Conservation (phyloP, 2,113 vertebrate species). For the Crotalus helleri region DNA sequence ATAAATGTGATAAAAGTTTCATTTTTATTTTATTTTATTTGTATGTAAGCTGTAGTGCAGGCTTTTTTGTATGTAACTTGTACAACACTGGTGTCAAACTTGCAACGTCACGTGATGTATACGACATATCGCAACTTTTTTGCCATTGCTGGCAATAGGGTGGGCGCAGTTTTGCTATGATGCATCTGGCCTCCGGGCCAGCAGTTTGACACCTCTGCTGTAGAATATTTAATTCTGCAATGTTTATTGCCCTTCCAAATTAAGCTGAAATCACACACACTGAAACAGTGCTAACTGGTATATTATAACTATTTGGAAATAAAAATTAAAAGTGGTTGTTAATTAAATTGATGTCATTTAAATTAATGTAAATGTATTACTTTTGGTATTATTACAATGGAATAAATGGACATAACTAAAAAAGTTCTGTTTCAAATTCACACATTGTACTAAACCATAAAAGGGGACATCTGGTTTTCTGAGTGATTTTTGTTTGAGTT, state of each 20-base stretch:
- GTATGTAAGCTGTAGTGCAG: neutral
- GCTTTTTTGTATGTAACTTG: neutral
- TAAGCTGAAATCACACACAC: neutral
- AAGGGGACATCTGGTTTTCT: neutral
- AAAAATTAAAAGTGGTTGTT: neutral
- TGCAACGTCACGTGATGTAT: too few species aligned
- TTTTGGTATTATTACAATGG: neutral
- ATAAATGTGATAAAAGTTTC: neutral
- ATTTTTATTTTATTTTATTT: neutral
- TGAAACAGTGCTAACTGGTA: neutral
- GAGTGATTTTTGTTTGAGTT: too few species aligned
- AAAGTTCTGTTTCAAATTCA: neutral
- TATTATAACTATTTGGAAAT: neutral
- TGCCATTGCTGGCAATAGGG: too few species aligned
- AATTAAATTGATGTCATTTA: neutral
- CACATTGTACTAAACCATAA: neutral
- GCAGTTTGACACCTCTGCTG: neutral
- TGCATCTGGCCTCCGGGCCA: too few species aligned
- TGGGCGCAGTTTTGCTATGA: too few species aligned
- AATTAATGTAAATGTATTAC: neutral
- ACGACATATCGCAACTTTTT: too few species aligned
- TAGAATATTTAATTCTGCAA: neutral
- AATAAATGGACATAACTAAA: neutral
- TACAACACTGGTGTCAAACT: neutral
- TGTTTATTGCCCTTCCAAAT: neutral